Evolutionary conservation across 2,888 invertebrate species (phyloP).

Genomic region (Sisyra terminalis): DNA sequence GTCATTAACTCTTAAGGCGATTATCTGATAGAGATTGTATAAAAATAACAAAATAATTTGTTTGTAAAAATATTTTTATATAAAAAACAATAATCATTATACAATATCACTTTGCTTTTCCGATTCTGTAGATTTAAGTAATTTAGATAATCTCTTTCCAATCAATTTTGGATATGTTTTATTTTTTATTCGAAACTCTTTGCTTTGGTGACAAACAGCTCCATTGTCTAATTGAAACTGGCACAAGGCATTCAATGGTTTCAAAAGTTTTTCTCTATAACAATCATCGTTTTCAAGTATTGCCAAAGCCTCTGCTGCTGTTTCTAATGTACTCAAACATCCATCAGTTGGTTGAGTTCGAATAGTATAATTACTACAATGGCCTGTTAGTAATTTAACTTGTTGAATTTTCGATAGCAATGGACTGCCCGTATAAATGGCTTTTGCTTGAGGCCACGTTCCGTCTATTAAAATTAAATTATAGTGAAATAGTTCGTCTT

Average conservation of each 20-base stretch:
- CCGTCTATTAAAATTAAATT: conserved; percentile 81
- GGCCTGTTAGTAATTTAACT: conserved; percentile 59
- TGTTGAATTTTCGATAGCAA: conserved; percentile 57
- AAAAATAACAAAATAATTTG: too few species aligned
- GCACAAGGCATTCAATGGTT: conserved; percentile 70
- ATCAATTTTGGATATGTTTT: conserved; percentile 64
- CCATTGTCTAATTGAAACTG: conserved; percentile 79
- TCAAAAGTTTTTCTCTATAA: conserved; percentile 48
- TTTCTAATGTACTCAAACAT: conserved; percentile 80
- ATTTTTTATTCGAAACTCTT: conserved; percentile 70
- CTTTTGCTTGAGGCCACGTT: conserved; percentile 92
- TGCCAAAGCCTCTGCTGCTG: conserved; percentile 63
- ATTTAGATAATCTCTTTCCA: conserved; percentile 54
- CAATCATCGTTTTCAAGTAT: conserved; percentile 53
- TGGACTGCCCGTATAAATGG: conserved; percentile 72
- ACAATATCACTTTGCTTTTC: background rate
- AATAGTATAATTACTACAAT: conserved; percentile 75
- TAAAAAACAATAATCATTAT: too few species aligned
- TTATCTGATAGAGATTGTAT: too few species aligned
- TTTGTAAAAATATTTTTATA: too few species aligned
- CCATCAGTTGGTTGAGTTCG: conserved; percentile 86
- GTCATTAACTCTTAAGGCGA: too few species aligned
- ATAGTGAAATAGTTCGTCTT: conserved; percentile 26
- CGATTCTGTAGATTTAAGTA: conserved; percentile 24
- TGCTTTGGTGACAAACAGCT: conserved; percentile 85